Evolutionary conservation across 1,140 invertebrate genomes (phyloP).

Genomic region (Geopemphigus sp.): DNA sequence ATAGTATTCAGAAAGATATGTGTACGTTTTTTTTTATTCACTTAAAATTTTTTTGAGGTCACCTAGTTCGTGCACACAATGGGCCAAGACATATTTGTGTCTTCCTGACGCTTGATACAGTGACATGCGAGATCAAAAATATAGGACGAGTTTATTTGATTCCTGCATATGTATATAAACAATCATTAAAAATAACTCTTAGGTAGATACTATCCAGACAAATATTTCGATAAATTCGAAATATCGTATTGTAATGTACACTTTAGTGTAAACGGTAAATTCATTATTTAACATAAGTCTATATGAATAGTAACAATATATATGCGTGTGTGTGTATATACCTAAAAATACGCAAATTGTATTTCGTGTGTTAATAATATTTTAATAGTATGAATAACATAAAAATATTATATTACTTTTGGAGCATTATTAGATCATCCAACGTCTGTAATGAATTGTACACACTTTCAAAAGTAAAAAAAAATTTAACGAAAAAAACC

Average conservation of each 20-base stretch:
- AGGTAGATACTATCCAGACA: background rate
- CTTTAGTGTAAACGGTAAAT: too few relatives aligned
- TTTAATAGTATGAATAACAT: too few relatives aligned
- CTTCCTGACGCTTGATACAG: slow-evolving; percentile 17
- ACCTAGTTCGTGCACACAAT: slow-evolving; percentile 21
- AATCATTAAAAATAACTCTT: background rate
- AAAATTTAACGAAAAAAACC: too few relatives aligned
- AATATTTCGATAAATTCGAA: background rate
- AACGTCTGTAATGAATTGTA: too few relatives aligned
- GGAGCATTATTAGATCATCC: too few relatives aligned
- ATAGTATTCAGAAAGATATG: slow-evolving; percentile 17
- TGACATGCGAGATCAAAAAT: slow-evolving; percentile 22
- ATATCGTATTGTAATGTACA: background rate
- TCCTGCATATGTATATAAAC: background rate
- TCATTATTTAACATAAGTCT: too few relatives aligned
- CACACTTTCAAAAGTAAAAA: too few relatives aligned
- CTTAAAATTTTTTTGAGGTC: slow-evolving; percentile 36
- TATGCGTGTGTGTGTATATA: too few relatives aligned
- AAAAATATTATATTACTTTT: too few relatives aligned
- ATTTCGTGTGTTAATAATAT: too few relatives aligned
- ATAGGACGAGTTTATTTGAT: slow-evolving; percentile 26
- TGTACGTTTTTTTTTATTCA: slow-evolving; percentile 16
- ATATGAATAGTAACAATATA: too few relatives aligned
- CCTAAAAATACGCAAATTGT: too few relatives aligned
- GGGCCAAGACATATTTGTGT: slow-evolving; percentile 12